These are phyloP conservation scores for Trypoxylon attenuatum DNA, from an alignment of 2,888 invertebrate genomes.

Conservation along the genomic window DNA sequence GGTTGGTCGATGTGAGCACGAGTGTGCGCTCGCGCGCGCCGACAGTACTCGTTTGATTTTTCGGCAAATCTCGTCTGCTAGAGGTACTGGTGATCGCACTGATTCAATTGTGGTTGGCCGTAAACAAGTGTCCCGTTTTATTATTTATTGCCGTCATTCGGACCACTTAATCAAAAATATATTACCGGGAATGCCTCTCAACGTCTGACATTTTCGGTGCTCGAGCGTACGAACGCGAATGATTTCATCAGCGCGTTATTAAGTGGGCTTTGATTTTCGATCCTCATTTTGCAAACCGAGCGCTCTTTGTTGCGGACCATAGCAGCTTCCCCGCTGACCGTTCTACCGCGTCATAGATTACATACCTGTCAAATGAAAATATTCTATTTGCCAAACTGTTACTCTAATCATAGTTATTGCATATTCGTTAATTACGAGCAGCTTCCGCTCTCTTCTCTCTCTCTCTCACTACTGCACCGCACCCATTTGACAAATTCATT, in stretches of 20 bases:
- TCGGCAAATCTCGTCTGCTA: conserved; percentile 25
- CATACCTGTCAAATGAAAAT: conserved; percentile 58
- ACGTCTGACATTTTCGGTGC: conserved; percentile 59
- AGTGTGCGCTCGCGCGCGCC: too few species aligned
- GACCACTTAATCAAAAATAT: conserved; percentile 58
- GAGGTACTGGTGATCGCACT: conserved; percentile 12
- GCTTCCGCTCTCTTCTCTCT: not conserved
- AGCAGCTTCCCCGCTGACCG: not conserved
- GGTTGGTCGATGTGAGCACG: too few species aligned
- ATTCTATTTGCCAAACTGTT: conserved; percentile 57
- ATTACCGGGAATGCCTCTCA: conserved; percentile 50
- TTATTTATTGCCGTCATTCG: conserved; percentile 54
- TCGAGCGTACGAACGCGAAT: conserved; percentile 47
- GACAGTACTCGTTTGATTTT: conserved; percentile 38
- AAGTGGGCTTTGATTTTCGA: conserved; percentile 63
- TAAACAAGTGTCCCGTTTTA: conserved; percentile 57
- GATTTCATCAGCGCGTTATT: conserved; percentile 60
- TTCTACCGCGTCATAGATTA: conserved; percentile 36
- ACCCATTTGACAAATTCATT: conserved; percentile 1
- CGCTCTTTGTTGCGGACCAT: conserved; percentile 55
- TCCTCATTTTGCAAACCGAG: conserved; percentile 57
- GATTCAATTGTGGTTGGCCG: conserved; percentile 53
- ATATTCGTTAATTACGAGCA: conserved; percentile 49
- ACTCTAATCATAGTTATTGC: conserved; percentile 57
- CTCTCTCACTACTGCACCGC: not conserved